Base-by-base conservation (phyloP, 2,113 vertebrate species). In the Ahaetulla prasina region DNA sequence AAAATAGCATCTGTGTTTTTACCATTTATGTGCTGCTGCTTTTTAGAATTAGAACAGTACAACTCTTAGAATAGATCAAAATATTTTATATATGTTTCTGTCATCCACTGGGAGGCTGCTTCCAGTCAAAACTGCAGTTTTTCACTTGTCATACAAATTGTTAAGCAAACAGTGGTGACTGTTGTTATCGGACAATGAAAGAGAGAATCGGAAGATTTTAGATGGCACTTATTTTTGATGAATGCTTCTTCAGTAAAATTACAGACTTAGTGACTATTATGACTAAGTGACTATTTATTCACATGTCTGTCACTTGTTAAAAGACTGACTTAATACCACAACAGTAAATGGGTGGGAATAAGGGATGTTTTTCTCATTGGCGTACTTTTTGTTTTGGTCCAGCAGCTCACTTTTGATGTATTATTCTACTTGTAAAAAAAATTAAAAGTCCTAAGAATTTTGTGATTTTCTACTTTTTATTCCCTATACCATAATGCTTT, bases 121-220 rank as follows among this genome's bases (percentile, higher is more conserved):
- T 93, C 84, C 89, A 0, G 0, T 50, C 80, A 27, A 7, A 55
- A 45, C 1, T 0, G 0, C 0, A 0, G 0, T 50, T 87, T 30
- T 74, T 39, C 53, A 68, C 23, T 39, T 7, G 2, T 0, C 87
- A 43, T 49, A 80, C 88, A 45, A 74, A 45, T 0, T 0, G 18
- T 74, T 12, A 39, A 80, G 68, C 0, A 45, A 54, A 93, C 55
- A 39, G 49, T 0, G 8, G 45, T 90, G 87, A 39, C 23, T 6
- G 12, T 85, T 86, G 20, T 63, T 63, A 63, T 57, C n/a, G 23
- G 0, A 0, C 12, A 43, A 93, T 18, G 80, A 95, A 87, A 85
- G 60, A 63, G 14, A 89, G 43, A 89, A 80, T 89, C 0, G 0
- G 0, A 0, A 2, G 39, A 80, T 39, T 93, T 92, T 87, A 87